Evolutionary conservation across 2,113 vertebrate species (phyloP).

Genomic region (Numenius arquata): DNA sequence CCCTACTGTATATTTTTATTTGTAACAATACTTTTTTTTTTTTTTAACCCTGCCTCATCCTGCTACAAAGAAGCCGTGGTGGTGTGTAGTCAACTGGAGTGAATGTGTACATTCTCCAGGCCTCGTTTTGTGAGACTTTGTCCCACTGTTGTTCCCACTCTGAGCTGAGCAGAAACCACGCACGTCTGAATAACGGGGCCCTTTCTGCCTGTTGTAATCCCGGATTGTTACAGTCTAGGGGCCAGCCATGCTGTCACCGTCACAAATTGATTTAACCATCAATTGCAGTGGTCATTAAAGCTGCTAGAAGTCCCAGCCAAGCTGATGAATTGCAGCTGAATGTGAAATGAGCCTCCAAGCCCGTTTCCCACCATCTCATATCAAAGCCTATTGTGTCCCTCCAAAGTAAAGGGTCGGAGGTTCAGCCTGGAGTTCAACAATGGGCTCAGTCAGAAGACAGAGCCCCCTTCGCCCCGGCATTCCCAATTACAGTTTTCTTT

Average conservation of each 20-base stretch:
- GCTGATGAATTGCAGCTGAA: slow-evolving; percentile 86
- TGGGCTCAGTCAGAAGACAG: slow-evolving; percentile 79
- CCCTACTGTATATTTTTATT: slow-evolving; percentile 73
- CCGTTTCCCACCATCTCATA: slow-evolving; percentile 90
- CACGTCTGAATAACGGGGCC: slow-evolving; percentile 79
- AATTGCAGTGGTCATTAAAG: slow-evolving; percentile 88
- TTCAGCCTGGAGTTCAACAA: slow-evolving; percentile 86
- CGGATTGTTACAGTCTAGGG: slow-evolving; percentile 88
- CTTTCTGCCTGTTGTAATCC: slow-evolving; percentile 85
- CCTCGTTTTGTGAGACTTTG: slow-evolving; percentile 71
- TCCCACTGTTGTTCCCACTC: slow-evolving; percentile 76
- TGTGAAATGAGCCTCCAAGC: slow-evolving; percentile 83
- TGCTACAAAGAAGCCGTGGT: slow-evolving; percentile 34
- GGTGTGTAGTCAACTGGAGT: slow-evolving; percentile 72
- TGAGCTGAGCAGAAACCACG: slow-evolving; percentile 63
- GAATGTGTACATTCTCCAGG: slow-evolving; percentile 71
- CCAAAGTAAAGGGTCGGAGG: slow-evolving; percentile 86
- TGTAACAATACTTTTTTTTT: slow-evolving; percentile 45
- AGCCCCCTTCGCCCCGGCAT: slow-evolving; percentile 72
- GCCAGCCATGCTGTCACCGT: slow-evolving; percentile 90
- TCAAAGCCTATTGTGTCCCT: slow-evolving; percentile 93
- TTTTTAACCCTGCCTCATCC: background rate
- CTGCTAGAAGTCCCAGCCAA: slow-evolving; percentile 80
- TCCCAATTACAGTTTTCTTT: slow-evolving; percentile 80
- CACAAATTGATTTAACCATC: slow-evolving; percentile 96